Conservation (phyloP, 1,140 invertebrate species). For the Bradysia coprophila region DNA sequence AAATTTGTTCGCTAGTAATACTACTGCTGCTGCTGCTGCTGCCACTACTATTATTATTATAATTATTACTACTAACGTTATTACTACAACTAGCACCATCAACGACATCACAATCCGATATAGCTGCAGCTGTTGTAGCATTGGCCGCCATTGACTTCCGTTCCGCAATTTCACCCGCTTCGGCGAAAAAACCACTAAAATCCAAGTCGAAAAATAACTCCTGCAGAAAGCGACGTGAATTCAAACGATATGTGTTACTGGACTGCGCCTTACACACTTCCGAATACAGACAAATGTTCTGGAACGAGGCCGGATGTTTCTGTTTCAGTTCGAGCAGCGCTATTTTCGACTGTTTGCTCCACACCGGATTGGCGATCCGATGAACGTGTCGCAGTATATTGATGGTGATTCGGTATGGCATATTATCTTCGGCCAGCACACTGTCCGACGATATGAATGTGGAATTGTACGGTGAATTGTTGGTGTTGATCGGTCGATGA, state of each 20-base stretch:
- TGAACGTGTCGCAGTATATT: slow-evolving; percentile 42
- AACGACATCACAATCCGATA: slow-evolving; percentile 5
- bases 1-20: no score
- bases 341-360: slow-evolving; percentile 43
- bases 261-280: slow-evolving; percentile 70
- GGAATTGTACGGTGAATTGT: slow-evolving; percentile 10
- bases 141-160: slow-evolving; percentile 6
- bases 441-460: slow-evolving; percentile 22
- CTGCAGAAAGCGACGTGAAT: slow-evolving; percentile 73
- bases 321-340: slow-evolving; percentile 67
- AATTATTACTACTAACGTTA: slow-evolving; percentile 2
- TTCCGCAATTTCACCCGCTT: slow-evolving; percentile 23
- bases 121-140: slow-evolving; percentile 10
- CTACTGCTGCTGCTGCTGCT: slow-evolving; percentile 14
- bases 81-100: not conserved
- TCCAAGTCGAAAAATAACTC: slow-evolving; percentile 82
- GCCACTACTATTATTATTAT: slow-evolving; percentile 3
- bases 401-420: slow-evolving; percentile 20
- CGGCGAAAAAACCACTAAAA: slow-evolving; percentile 39
- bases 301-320: slow-evolving; percentile 59
- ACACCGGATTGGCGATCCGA: slow-evolving; percentile 46
- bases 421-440: slow-evolving; percentile 19
- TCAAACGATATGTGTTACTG: slow-evolving; percentile 61
- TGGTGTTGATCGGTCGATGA: slow-evolving; percentile 1
- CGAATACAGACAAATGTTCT: slow-evolving; percentile 84